phyloP scores from a whole-genome alignment of 1,140 invertebrate genomes.

The Microvelia longipes region DNA sequence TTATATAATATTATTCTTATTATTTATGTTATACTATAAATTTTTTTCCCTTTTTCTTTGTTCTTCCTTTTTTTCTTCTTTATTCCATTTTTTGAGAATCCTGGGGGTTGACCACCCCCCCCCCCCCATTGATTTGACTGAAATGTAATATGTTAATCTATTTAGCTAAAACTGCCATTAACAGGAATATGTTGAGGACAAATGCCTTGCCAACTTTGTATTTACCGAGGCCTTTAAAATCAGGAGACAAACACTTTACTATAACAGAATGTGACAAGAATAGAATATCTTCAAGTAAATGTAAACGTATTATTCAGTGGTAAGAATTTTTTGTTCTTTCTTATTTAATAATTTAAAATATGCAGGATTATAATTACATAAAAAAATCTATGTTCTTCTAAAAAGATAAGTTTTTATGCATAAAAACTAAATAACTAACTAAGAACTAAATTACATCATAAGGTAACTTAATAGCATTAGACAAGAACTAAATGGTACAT shows the following conservation, averaged over 20 bases:
- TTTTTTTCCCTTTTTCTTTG: not conserved
- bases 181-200: not conserved
- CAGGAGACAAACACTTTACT: not conserved
- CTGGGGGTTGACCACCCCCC: no score
- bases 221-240: not conserved
- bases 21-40: not conserved
- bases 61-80: not conserved
- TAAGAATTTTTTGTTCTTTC: not conserved
- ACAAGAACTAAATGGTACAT: no score
- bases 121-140: no score
- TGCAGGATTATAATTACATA: not conserved
- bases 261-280: not conserved
- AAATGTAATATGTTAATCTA: not conserved
- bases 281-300: not conserved
- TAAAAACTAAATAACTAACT: no score
- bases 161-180: not conserved
- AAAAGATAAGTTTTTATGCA: no score
- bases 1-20: not conserved
- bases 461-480: no score
- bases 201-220: not conserved
- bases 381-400: not conserved
- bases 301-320: not conserved
- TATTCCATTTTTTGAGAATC: not conserved
- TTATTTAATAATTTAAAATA: not conserved
- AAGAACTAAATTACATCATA: no score